phyloP scores from a whole-genome alignment of 2,797 vertebrate genomes.

The Naso thynnoides region DNA sequence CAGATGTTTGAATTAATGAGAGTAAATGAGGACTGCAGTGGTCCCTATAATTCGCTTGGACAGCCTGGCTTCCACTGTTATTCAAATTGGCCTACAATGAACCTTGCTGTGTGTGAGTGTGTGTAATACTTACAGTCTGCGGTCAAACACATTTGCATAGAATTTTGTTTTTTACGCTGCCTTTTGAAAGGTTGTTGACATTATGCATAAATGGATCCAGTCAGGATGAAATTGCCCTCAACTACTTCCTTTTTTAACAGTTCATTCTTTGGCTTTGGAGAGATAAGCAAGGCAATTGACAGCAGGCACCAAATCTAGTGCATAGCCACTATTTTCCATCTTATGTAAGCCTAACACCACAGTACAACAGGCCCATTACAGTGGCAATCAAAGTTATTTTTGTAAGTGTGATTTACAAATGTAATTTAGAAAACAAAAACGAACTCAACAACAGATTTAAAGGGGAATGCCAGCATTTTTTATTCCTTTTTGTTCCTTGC shows the following conservation, averaged over 20 bases:
- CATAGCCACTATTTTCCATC: not conserved
- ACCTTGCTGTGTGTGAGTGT: slow-evolving; percentile 14
- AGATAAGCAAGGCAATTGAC: slow-evolving; percentile 36
- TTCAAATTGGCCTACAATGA: slow-evolving; percentile 41
- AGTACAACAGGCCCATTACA: not conserved
- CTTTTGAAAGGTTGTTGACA: slow-evolving; percentile 57
- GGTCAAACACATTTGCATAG: slow-evolving; percentile 60
- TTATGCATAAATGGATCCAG: slow-evolving; percentile 42
- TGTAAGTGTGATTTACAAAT: not conserved
- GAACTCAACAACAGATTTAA: too few relatives aligned
- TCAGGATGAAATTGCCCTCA: slow-evolving; percentile 47
- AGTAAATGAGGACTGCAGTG: slow-evolving; percentile 15
- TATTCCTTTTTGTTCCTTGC: not conserved
- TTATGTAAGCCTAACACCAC: not conserved
- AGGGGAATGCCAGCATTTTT: not conserved
- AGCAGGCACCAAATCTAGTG: not conserved
- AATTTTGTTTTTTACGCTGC: slow-evolving; percentile 52
- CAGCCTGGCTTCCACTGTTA: not conserved
- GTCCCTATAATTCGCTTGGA: slow-evolving; percentile 30
- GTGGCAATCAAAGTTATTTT: too few relatives aligned
- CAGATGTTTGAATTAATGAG: slow-evolving; percentile 20
- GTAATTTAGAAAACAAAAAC: not conserved
- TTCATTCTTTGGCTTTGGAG: slow-evolving; percentile 15
- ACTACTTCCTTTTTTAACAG: slow-evolving; percentile 62
- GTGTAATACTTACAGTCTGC: slow-evolving; percentile 1